Conservation (phyloP, 2,113 vertebrate species). For the Hylia prasina region DNA sequence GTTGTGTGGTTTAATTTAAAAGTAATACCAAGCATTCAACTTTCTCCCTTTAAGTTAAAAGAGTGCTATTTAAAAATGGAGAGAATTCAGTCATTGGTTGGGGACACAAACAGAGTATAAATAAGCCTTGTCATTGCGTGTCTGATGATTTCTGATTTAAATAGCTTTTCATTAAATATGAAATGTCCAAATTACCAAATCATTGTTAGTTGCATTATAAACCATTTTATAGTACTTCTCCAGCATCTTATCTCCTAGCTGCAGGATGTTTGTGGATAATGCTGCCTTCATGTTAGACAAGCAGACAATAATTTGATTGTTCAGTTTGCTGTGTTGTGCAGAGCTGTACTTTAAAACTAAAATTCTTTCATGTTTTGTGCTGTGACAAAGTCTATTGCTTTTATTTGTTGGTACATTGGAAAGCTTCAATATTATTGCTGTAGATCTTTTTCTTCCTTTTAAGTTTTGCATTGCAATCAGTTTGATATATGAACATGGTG, state of each 20-base stretch:
- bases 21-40: slow-evolving; percentile 45
- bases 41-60: slow-evolving; percentile 70
- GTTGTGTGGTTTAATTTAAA: slow-evolving; percentile 63
- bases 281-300: slow-evolving; percentile 72
- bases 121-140: slow-evolving; percentile 34
- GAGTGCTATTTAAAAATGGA: slow-evolving; percentile 76
- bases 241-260: slow-evolving; percentile 79
- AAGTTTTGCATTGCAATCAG: not conserved
- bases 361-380: slow-evolving; percentile 61
- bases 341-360: slow-evolving; percentile 64
- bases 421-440: slow-evolving; percentile 48
- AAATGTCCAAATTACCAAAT: slow-evolving; percentile 84
- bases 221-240: slow-evolving; percentile 81
- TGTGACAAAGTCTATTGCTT: slow-evolving; percentile 64
- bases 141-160: slow-evolving; percentile 79
- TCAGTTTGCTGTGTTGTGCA: slow-evolving; percentile 59
- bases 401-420: slow-evolving; percentile 53
- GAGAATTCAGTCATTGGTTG: slow-evolving; percentile 41
- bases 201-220: slow-evolving; percentile 84
- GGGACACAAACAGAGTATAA: slow-evolving; percentile 1
- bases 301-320: slow-evolving; percentile 74
- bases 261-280: slow-evolving; percentile 80
- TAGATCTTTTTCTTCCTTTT: not conserved
- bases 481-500: not conserved
- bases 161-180: slow-evolving; percentile 83